Base-by-base conservation (phyloP, 2,797 vertebrate species). In the Rhynchonycteris naso region DNA sequence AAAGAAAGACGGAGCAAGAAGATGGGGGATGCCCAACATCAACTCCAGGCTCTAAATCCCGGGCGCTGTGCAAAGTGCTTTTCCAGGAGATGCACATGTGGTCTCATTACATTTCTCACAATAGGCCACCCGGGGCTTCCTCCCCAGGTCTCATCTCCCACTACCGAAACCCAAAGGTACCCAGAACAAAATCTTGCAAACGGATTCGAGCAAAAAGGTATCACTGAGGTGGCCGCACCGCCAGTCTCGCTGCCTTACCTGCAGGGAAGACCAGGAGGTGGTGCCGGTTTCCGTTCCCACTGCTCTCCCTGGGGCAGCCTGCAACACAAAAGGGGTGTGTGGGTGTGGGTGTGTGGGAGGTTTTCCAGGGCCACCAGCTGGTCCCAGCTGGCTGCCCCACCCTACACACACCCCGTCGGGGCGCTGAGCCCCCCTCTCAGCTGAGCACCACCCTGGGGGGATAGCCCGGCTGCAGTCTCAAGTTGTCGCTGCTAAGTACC, bases 231-330 rank as follows among this genome's bases (percentile, higher is more conserved):
- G 78, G 88, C 92, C 30, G 52, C 33, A 50, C 93, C 2, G 52
- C 83, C 8, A 47, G 69, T 90, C 87, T 94, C 94, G 43, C 82
- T 88, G 93, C 96, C 98, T 98, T 98, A 98, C 98, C 98, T 98
- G 98, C 79, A 93, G 96, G 71, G 91, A 95, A 80, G 96, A 95
- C 71, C 91, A 9, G 90, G 90, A 84, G 97, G 76, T 54, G 96
- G 92, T 79, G 94, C 79, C 5, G 33, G 78, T 89, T 75, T 93
- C 81, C 33, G 97, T 98, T 95, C 97, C 95, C 97, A 83, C 87
- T 14, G 93, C 87, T 96, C 94, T 94, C 75, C 91, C 81, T 59
- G 66, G 97, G 97, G 96, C 97, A 96, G 97, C 90, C 98, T 97
- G 97, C 96, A 96, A 95, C 81, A 97, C 97, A 91, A 97, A 97